These are phyloP conservation scores for Drosophila peninsularis DNA, from an alignment of 2,888 invertebrate genomes.

Conservation along the genomic window DNA sequence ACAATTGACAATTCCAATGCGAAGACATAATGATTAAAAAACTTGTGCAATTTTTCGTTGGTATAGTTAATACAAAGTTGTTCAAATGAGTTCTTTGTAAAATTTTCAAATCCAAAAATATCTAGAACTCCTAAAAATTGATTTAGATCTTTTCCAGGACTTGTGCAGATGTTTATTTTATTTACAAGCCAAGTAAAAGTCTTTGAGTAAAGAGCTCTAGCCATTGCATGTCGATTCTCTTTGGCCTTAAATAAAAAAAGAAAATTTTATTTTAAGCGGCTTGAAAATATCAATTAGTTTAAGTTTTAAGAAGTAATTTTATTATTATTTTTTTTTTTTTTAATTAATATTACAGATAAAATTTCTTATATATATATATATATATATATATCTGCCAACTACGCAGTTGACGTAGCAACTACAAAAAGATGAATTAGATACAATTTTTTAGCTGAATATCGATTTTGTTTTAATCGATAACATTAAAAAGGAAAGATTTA, in stretches of 20 bases:
- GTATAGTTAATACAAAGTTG: slow-evolving; percentile 97
- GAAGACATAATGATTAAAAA: slow-evolving; percentile 98
- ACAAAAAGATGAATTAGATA: too few relatives aligned
- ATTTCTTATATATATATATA: too few relatives aligned
- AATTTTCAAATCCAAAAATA: slow-evolving; percentile 97
- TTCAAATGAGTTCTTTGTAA: slow-evolving; percentile 94
- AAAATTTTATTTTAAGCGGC: too few relatives aligned
- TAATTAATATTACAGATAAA: too few relatives aligned
- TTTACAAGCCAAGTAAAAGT: slow-evolving; percentile 97
- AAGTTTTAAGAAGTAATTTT: too few relatives aligned
- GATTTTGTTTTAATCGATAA: too few relatives aligned
- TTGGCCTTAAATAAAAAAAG: slow-evolving; percentile 86
- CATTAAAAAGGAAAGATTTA: too few relatives aligned
- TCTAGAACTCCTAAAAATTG: slow-evolving; percentile 94
- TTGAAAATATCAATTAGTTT: too few relatives aligned
- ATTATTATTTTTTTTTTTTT: too few relatives aligned
- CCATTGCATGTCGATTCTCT: slow-evolving; percentile 97
- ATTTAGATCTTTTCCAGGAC: slow-evolving; percentile 92
- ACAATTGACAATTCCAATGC: slow-evolving; percentile 97
- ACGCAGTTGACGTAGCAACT: too few relatives aligned
- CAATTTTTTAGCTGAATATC: too few relatives aligned
- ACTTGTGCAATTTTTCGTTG: slow-evolving; percentile 96
- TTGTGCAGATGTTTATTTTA: slow-evolving; percentile 96
- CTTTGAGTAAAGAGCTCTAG: slow-evolving; percentile 94
- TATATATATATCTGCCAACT: too few relatives aligned